Conservation (phyloP, 2,888 invertebrate species). For the Gastracanthus pulcherrimus region DNA sequence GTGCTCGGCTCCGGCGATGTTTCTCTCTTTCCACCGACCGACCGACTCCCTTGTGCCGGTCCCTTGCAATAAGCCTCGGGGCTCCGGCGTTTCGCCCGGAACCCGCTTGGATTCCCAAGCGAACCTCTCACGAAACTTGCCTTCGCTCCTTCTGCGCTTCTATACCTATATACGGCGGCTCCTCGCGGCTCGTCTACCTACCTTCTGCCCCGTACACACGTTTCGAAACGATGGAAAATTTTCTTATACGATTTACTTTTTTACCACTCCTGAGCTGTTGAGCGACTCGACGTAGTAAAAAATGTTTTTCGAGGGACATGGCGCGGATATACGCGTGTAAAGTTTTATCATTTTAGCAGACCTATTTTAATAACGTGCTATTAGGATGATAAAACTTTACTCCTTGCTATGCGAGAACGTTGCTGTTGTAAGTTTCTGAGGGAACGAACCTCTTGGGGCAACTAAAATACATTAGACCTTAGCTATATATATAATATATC, state of each 20-base stretch:
- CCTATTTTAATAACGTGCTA: not conserved
- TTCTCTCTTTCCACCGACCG: not conserved
- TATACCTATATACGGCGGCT: not conserved
- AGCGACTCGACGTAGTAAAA: not conserved
- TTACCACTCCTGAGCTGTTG: not conserved
- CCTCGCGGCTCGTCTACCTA: not conserved
- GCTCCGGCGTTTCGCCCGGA: constrained; percentile 37
- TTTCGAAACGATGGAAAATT: not conserved
- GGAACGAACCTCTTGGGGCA: no score
- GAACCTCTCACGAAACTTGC: constrained; percentile 49
- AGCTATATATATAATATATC: not conserved
- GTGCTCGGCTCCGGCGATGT: constrained; percentile 51
- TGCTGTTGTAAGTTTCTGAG: no score
- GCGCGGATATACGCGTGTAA: no score
- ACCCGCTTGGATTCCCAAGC: constrained; percentile 50
- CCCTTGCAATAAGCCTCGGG: constrained; percentile 49
- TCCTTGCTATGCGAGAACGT: no score
- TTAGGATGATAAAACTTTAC: not conserved
- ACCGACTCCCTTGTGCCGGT: constrained; percentile 10
- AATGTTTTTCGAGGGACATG: not conserved
- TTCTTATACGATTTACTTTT: not conserved
- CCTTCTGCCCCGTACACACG: not conserved
- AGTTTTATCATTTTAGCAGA: not conserved
- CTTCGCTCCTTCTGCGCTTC: not conserved
- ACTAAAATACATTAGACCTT: no score